Base-by-base conservation (phyloP, 1,140 invertebrate genomes). In the Ostrea edulis region DNA sequence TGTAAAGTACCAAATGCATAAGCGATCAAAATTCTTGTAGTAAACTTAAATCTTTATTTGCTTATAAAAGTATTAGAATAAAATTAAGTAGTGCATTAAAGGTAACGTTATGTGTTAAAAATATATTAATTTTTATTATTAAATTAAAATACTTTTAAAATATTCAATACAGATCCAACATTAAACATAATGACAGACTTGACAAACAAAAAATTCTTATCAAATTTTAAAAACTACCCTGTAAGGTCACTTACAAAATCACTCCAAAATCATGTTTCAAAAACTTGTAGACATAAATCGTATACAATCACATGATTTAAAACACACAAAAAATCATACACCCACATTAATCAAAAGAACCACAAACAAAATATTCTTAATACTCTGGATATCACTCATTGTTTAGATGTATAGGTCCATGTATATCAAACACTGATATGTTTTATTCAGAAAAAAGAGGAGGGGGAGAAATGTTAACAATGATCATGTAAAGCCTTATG, bases 171-270 rank as follows among this genome's bases (percentile, higher is more conserved):
- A 62, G 58, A 62, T 58, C 11, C 5, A 62, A 77, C 25, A 77
- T 5, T 9, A 62, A 22, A 77, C 55, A 62, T 20, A 62, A 62
- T 62, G 14, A 62, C 35, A 44, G 35, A n/a, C 55, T 20, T 20
- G 14, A 29, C 68, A 77, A 2, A 77, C 25, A 62, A 62, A 62
- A 62, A 44, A 1, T 44, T 62, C 17, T 20, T 20, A 29, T 77
- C 4, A 77, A 77, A 20, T 62, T 77, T 77, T 25, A 77, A 25
- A n/a, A 22, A 14, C 25, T 77, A 77, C 68, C 68, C 68, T 77
- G 68, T 77, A 44, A 77, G 68, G 1, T 77, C 29, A 77, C 68
- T 77, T 77, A 77, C 68, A 29, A 29, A 77, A 77, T 77, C 68
- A 77, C 68, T 77, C 22, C 35, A 62, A 62, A 62, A 62, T 62